Percentiles rank a stretch among this genome's conserved stretches.
These are phyloP conservation scores for Gadus macrocephalus DNA, from an alignment of 2,113 vertebrate genomes.

Conservation along the genomic window DNA sequence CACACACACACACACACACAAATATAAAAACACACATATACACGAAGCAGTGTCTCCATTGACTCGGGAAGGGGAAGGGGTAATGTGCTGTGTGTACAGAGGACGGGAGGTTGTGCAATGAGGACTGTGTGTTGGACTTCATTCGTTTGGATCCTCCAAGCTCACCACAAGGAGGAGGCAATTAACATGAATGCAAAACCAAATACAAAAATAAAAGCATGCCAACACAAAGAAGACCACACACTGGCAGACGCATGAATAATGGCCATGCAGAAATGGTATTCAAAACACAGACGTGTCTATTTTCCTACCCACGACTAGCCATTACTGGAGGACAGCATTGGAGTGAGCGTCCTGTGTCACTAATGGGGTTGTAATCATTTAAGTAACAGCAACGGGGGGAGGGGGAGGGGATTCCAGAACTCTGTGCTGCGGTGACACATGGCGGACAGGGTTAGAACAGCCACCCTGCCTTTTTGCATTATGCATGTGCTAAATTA, in stretches of 20 bases:
- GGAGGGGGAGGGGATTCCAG: no score
- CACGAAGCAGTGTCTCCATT: no score
- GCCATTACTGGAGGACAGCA: neutral
- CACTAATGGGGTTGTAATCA: neutral
- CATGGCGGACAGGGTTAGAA: neutral
- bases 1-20: neutral
- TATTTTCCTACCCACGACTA: no score
- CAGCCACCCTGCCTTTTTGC: neutral
- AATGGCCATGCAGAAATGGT: slow-evolving; percentile 24
- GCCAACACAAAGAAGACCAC: slow-evolving; percentile 9
- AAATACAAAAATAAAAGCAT: slow-evolving; percentile 3
- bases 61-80: neutral
- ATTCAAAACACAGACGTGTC: neutral
- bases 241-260: slow-evolving; percentile 3
- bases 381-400: no score
- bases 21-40: no score
- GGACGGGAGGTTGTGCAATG: neutral
- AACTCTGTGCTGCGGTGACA: no score
- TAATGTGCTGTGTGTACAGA: neutral
- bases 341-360: neutral
- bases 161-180: neutral
- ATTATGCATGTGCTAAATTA: slow-evolving; percentile 8
- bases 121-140: neutral
- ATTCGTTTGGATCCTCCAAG: no score
- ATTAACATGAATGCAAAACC: neutral